Evolutionary conservation across 2,797 vertebrate species (phyloP).

Genomic region (Halcyon badia): DNA sequence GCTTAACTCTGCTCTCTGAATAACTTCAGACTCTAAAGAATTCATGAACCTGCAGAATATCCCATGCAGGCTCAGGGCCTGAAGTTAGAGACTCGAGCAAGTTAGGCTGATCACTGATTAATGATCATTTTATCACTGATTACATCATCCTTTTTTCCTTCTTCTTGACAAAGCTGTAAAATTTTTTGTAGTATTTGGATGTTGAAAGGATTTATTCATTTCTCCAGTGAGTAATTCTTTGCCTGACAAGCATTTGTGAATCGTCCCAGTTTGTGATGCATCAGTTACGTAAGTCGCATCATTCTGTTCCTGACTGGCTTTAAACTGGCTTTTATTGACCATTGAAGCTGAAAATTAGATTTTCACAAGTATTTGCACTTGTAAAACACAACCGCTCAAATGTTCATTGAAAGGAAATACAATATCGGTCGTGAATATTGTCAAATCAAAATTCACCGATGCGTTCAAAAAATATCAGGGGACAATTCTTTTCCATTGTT

Average conservation of each 20-base stretch:
- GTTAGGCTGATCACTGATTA: background rate
- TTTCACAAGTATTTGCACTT: constrained; percentile 58
- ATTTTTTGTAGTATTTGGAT: background rate
- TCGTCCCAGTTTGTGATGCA: background rate
- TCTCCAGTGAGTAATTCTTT: background rate
- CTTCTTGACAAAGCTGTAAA: background rate
- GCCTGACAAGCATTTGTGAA: background rate
- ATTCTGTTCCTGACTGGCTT: background rate
- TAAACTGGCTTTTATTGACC: background rate
- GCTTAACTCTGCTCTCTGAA: background rate
- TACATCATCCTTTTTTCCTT: background rate
- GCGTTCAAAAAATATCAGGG: background rate
- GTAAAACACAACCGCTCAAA: constrained; percentile 10
- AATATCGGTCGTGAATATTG: rapidly evolving
- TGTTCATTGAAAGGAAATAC: background rate
- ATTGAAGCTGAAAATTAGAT: constrained; percentile 53
- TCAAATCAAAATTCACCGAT: background rate
- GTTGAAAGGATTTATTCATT: background rate
- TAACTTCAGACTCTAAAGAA: background rate
- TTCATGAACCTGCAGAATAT: background rate
- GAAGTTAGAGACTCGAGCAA: background rate
- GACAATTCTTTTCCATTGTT: background rate
- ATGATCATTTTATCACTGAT: background rate
- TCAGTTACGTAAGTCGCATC: background rate
- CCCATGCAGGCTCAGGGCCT: background rate